Base-by-base conservation (phyloP, 2,113 vertebrate genomes). In the Suricata suricatta region DNA sequence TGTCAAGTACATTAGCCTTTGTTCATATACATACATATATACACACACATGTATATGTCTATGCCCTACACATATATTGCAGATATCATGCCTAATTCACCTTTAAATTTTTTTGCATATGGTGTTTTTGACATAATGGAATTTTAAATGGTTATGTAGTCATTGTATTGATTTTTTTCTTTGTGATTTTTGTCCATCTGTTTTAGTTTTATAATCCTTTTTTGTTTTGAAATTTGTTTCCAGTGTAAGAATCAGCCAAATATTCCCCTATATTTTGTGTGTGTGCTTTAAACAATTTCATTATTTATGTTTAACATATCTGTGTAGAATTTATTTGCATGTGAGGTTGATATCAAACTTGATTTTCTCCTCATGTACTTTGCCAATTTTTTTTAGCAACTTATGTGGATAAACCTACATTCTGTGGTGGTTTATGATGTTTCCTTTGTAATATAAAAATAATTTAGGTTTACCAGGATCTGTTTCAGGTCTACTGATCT, bases 131-230 rank as follows among this genome's bases (percentile, higher is more conserved):
- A 86, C 44, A 77, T 64, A 93, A 15, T 81, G 19, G 2, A 66
- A 2, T 72, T 82, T 79, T 93, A 72, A 81, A 27, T 88, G 14
- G 15, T 60, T 95, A 38, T 47, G 19, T 94, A 57, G 44, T 64
- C 64, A 88, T 54, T 91, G 27, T 88, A 83, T 88, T 89, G 38
- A 85, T 21, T 52, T 92, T 95, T 89, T 71, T 31, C 41, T 91
- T 76, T 97, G 71, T 91, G 57, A 88, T 76, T 94, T 90, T 94
- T 94, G 29, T 89, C 21, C 77, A 90, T 90, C 54, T 92, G 29
- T 89, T 97, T 96, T 96, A 89, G 47, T 82, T 97, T 96, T 94
- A 8, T 94, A 84, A 68, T 94, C 31, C 7, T 3, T 93, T 69
- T 93, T 90, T 29, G 38, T 86, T 91, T 96, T 90, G 60, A 95